A percentile compares a stretch with the other conserved stretches of the same genome.
phyloP scores from a whole-genome alignment of 2,113 vertebrate species.

The Ellobius talpinus region DNA sequence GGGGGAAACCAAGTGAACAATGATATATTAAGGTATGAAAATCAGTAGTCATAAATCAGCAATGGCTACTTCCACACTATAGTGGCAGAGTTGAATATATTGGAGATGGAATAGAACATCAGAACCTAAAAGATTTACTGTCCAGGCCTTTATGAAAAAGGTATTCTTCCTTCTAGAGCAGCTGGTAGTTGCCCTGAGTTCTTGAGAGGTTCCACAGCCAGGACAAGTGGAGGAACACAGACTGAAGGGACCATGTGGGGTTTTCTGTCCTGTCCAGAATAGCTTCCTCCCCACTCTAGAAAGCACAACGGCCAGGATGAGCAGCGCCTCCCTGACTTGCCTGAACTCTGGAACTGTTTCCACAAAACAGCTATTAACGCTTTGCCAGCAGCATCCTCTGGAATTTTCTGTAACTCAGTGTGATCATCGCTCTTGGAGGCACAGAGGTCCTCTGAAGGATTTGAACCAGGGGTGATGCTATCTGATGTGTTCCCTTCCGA shows the following conservation, averaged over 20 bases:
- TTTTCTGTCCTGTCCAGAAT: not conserved
- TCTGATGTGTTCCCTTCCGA: slow-evolving; percentile 8
- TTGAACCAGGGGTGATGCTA: not conserved
- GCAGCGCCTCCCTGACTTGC: not conserved
- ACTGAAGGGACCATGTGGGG: not conserved
- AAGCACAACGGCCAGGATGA: not conserved
- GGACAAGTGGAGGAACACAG: not conserved
- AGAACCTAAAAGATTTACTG: not conserved
- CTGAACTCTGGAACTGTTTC: not conserved
- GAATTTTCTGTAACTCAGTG: slow-evolving; percentile 36
- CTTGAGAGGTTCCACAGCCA: not conserved
- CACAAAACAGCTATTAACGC: not conserved
- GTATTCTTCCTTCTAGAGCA: not conserved
- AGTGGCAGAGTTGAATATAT: not conserved
- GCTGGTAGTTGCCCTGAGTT: not conserved
- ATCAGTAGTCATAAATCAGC: not conserved
- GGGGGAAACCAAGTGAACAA: not conserved
- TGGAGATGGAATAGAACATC: not conserved
- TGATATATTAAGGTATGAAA: not conserved
- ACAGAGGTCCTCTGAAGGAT: not conserved
- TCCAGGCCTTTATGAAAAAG: not conserved
- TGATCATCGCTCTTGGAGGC: slow-evolving; percentile 11
- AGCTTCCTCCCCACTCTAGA: not conserved
- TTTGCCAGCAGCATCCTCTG: not conserved
- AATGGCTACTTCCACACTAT: not conserved